Evolutionary conservation across 53 echinoderm and acorn worm species (phyloP), one percentile per base, ranked within the genome.

Genomic region (Echinarachnius parma): DNA sequence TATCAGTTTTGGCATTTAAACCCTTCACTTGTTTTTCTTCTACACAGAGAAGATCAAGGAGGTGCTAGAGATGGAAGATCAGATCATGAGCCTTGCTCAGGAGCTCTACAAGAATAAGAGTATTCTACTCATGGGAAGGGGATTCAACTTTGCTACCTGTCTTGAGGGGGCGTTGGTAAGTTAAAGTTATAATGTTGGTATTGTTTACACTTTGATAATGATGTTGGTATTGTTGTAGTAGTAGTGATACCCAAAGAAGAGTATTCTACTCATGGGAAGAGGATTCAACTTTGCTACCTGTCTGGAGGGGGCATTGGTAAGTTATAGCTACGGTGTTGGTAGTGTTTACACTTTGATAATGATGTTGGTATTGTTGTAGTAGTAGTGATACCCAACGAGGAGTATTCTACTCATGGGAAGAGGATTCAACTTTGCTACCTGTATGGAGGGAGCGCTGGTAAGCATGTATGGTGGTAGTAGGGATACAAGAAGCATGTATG

Each of bases 141-240:
- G 96, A 8, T 96, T 91, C 83, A 96, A 95, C 78, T 95, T 87
- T 81, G 84, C 96, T 34, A 95, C 96, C 9, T 95, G 96, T 54
- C 61, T 95, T 49, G 96, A 95, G 72, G 96, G 96, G 19, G 96
- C 96, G 0, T 54, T 95, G 82, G 96, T 95, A 75, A 75, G 86
- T 49, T 9, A 13, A 13, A 16, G 45, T 13, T 44, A 44, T 16
- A 16, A 16, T 44, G 45, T 13, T 44, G 16, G 0, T 44, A 44
- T 16, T 44, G 1, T 13, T 44, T 13, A 13, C 16, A 44, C 16
- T 16, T 0, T n/a, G n/a, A n/a, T n/a, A n/a, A n/a, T n/a, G n/a
- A n/a, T n/a, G n/a, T n/a, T n/a, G n/a, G n/a, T n/a, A n/a, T n/a
- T n/a, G n/a, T n/a, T n/a, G n/a, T n/a, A n/a, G n/a, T n/a, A n/a